These are phyloP conservation scores for Latrodectus hesperus DNA, from an alignment of 2,888 invertebrate species.

Conservation along the genomic window DNA sequence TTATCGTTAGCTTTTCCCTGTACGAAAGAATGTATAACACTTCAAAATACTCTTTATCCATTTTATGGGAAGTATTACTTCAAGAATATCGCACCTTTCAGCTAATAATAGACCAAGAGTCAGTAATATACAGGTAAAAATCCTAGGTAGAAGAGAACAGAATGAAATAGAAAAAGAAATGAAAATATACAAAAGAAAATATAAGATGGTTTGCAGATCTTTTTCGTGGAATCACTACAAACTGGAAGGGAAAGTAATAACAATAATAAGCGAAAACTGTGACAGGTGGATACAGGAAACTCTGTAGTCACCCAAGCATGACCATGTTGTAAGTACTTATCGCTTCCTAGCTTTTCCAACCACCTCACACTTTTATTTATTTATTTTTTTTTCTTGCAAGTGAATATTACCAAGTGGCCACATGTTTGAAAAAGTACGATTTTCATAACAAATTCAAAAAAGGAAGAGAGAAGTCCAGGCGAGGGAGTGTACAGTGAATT, in stretches of 20 bases:
- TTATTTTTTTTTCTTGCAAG: too few relatives aligned
- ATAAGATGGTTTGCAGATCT: not conserved
- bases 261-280: not conserved
- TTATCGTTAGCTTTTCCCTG: not conserved
- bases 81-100: slow-evolving; percentile 4
- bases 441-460: too few relatives aligned
- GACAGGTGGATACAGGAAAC: not conserved
- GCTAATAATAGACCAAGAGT: not conserved
- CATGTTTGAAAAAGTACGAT: too few relatives aligned
- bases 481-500: too few relatives aligned
- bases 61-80: not conserved
- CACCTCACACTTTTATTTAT: too few relatives aligned
- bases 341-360: too few relatives aligned
- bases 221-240: not conserved
- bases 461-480: too few relatives aligned
- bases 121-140: not conserved
- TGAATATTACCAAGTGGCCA: too few relatives aligned
- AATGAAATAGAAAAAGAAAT: not conserved
- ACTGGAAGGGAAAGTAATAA: not conserved
- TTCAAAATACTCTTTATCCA: not conserved
- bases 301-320: not conserved
- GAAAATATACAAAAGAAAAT: not conserved
- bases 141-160: not conserved
- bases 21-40: not conserved
- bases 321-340: not conserved